Base-by-base conservation (phyloP, 2,113 vertebrate genomes). In the Ptychochromis oligacanthus region DNA sequence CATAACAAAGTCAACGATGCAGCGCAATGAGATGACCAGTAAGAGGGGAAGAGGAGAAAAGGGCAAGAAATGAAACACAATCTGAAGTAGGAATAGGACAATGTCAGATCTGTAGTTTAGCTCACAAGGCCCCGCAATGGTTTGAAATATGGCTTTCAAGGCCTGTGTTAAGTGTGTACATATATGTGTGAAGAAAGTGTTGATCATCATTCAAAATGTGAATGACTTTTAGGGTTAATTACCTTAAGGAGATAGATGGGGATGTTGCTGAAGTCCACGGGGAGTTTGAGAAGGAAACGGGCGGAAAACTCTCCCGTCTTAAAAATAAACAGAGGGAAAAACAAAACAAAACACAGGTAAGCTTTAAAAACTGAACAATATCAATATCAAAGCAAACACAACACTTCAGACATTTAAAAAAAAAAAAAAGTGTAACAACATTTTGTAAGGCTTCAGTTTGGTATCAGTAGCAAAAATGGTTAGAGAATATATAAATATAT, bases 191-290 rank as follows among this genome's bases (percentile, higher is more conserved):
- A 55, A 22, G 61, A 56, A 28, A 31, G 36, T 54, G 79, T 57
- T 49, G 7, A 74, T 49, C 9, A 31, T 36, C 54, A 13, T 38
- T 80, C 46, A 24, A 58, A 20, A 22, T 74, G 60, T 36, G 20
- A 6, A 15, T 17, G 12, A 24, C 1, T 8, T 54, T 15, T 13
- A 4, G 64, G 4, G 43, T 78, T 55, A 81, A 55, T 81, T 98
- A 99, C 98, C 98, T 99, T 99, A 52, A 99, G 97, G 84, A 99
- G 97, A 90, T 99, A 99, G 56, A 98, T 96, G 1, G 98, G 98
- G 93, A 99, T 99, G 93, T 99, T 98, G 95, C 96, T 98, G 94
- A 99, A 99, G 95, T 99, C 98, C 74, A 99, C 98, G 0, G 98
- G 98, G 57, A 99, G 95, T 91, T 98, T 99, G 84, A 99, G 96